Percentiles rank a stretch among this genome's conserved stretches.
Conservation (phyloP, 1,140 invertebrate genomes). For the Planococcus citri region DNA sequence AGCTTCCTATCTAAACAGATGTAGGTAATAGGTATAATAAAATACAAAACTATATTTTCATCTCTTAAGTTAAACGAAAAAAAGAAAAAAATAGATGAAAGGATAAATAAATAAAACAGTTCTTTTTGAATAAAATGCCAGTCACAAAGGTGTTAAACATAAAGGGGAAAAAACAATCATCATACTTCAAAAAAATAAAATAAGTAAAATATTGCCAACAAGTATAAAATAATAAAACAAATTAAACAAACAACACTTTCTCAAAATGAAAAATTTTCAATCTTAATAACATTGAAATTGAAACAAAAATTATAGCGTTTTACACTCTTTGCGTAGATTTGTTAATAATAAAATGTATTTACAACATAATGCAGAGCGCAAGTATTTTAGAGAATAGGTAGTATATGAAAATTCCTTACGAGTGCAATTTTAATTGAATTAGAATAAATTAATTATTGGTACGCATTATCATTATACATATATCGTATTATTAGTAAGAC, state of each 20-base stretch:
- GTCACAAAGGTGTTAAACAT: neutral
- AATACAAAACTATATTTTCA: neutral
- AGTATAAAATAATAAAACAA: neutral
- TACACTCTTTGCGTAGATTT: neutral
- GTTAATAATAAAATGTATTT: neutral
- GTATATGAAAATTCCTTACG: neutral
- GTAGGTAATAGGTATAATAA: neutral
- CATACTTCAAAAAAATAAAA: neutral
- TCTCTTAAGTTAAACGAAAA: neutral
- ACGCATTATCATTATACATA: neutral
- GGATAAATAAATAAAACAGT: neutral
- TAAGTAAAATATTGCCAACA: neutral
- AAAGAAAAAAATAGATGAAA: neutral
- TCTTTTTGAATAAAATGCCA: neutral
- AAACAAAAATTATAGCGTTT: neutral
- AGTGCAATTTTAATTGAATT: conserved; percentile 8
- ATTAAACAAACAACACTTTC: neutral
- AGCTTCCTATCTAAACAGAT: no score
- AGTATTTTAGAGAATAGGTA: neutral
- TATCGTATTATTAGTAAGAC: neutral
- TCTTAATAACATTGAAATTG: neutral
- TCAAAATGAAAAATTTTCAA: neutral
- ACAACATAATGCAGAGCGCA: neutral
- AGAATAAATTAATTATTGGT: neutral
- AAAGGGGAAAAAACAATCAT: neutral